These are phyloP conservation scores for Sarcophilus harrisii DNA, from an alignment of 2,797 vertebrate species.

Conservation along the genomic window DNA sequence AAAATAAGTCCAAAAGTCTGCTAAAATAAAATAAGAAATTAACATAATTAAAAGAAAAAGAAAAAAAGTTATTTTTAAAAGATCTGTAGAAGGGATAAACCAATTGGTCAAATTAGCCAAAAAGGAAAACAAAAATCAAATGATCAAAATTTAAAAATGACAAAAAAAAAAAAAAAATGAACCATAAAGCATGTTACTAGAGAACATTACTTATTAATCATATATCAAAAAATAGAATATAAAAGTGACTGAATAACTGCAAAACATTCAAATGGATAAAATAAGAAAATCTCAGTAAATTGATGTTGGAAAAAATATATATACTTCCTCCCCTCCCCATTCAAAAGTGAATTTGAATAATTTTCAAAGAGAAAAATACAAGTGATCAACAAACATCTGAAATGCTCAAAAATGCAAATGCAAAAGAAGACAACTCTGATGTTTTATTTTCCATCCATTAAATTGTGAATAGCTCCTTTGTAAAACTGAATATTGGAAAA, in stretches of 20 bases:
- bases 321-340: rapidly evolving
- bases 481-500: background rate
- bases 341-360: background rate
- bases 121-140: background rate
- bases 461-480: background rate
- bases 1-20: background rate
- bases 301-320: background rate
- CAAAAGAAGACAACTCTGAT: background rate
- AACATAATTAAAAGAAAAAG: background rate
- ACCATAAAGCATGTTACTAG: background rate
- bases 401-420: background rate
- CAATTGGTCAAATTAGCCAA: background rate
- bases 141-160: background rate
- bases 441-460: background rate
- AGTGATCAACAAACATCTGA: background rate
- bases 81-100: background rate
- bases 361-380: background rate
- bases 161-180: background rate
- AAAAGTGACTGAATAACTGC: background rate
- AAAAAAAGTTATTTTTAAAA: background rate
- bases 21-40: background rate
- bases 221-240: background rate
- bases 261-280: background rate
- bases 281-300: background rate
- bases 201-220: background rate